These are phyloP conservation scores for Heterodera filipjevi DNA, from an alignment of 2,888 invertebrate genomes.

Conservation along the genomic window DNA sequence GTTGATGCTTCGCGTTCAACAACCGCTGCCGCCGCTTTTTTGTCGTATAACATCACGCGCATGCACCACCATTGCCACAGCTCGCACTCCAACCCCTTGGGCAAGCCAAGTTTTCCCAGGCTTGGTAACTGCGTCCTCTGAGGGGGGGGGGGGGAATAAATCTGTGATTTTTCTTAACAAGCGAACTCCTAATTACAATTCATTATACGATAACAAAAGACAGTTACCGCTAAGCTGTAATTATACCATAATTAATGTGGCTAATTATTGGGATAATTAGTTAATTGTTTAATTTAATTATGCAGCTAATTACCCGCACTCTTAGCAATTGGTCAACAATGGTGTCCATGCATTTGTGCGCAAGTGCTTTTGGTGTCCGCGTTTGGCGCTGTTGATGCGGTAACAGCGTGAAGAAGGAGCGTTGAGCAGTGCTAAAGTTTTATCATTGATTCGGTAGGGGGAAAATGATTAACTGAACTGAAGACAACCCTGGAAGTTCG, in stretches of 20 bases:
- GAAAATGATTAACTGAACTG: too few relatives aligned
- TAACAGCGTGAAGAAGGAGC: slow-evolving; percentile 5
- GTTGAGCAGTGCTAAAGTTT: slow-evolving; percentile 23
- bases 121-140: neutral
- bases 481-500: too few relatives aligned
- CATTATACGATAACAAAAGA: too few relatives aligned
- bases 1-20: neutral
- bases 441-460: too few relatives aligned
- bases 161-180: neutral
- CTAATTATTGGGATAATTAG: too few relatives aligned
- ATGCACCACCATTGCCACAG: slow-evolving; percentile 1
- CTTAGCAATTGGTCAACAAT: neutral
- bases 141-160: neutral
- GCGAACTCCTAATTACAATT: too few relatives aligned
- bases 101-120: neutral
- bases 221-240: too few relatives aligned
- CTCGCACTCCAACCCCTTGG: slow-evolving; percentile 6
- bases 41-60: neutral
- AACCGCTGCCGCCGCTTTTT: neutral
- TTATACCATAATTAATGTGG: too few relatives aligned
- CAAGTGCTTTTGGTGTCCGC: neutral
- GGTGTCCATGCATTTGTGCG: slow-evolving; percentile 11
- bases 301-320: neutral
- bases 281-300: too few relatives aligned
- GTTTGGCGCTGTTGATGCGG: neutral